Base-by-base conservation (phyloP, 2,797 vertebrate species). In the Limosa lapponica region DNA sequence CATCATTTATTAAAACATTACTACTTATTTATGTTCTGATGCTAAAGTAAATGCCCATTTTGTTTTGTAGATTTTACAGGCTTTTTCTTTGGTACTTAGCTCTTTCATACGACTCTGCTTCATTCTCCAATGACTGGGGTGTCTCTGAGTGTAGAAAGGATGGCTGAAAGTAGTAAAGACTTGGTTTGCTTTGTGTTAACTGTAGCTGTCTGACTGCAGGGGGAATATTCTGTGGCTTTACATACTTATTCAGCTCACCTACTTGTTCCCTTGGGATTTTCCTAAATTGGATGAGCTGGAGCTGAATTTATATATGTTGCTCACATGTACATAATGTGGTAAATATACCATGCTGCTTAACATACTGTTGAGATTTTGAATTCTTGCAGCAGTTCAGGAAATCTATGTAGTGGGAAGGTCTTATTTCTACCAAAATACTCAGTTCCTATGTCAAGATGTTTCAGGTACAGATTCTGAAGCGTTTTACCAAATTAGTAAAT, bases 1-100 rank as follows among this genome's bases (percentile, higher is more conserved):
- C 90, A 97, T 97, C 88, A 95, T 97, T 97, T 95, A 97, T 97
- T 96, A 89, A 95, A 96, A 92, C 89, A 91, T 97, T 96, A 54
- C 95, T 95, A 87, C 94, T 97, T 97, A 93, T 96, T 96, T 97
- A 95, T 95, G 92, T 96, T 97, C 95, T 69, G 87, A 91, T 96
- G 91, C 86, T 96, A 36, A 94, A 88, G 92, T 97, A 97, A 97
- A 96, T 94, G 93, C 69, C 80, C 91, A 39, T 96, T 97, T 97
- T 96, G 95, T 96, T 95, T 95, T 92, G 54, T 85, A 96, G 93
- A 51, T 73, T 96, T 94, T 96, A 94, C 94, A 92, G 91, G 70
- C 49, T 80, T 90, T 91, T 96, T 96, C 77, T 82, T 82, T 54
- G 16, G 49, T 93, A 66, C 83, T 83, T 94, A 66, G 83, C 49